These are phyloP conservation scores for Tyria jacobaeae DNA, from an alignment of 2,888 invertebrate species.

Conservation along the genomic window DNA sequence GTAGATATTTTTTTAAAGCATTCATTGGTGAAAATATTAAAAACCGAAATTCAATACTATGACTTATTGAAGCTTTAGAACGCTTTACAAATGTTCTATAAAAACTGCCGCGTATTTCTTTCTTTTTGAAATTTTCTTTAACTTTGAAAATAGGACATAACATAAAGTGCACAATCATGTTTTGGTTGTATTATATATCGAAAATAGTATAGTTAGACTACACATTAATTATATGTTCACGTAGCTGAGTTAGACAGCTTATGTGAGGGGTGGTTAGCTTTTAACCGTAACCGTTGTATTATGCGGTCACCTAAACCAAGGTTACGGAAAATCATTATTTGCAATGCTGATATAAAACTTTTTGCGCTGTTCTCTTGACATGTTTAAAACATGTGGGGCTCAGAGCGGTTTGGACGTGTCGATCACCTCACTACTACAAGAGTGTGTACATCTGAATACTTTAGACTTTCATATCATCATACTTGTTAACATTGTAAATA, in stretches of 20 bases:
- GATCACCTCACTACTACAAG: slow-evolving; percentile 66
- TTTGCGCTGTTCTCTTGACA: slow-evolving; percentile 71
- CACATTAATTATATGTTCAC: neutral
- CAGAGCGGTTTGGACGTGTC: slow-evolving; percentile 66
- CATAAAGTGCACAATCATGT: neutral
- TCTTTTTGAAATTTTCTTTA: neutral
- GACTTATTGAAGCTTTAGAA: neutral
- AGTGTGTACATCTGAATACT: slow-evolving; percentile 44
- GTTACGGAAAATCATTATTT: slow-evolving; percentile 76
- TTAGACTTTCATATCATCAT: slow-evolving; percentile 46
- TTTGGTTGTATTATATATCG: neutral
- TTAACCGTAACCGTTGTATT: slow-evolving; percentile 52
- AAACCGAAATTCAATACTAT: no score
- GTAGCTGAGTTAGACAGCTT: slow-evolving; percentile 6
- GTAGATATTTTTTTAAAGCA: no score
- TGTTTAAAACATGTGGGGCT: slow-evolving; percentile 78
- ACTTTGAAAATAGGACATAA: neutral
- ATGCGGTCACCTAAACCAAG: slow-evolving; percentile 76
- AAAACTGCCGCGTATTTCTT: neutral
- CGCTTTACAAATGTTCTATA: neutral
- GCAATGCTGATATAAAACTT: slow-evolving; percentile 75
- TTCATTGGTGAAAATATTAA: no score
- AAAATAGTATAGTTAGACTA: no score
- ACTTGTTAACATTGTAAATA: slow-evolving; percentile 36
- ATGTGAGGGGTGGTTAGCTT: slow-evolving; percentile 41